Evolutionary conservation across 2,888 invertebrate genomes (phyloP), one percentile per base, ranked within the genome.

Genomic region (Exocentrus adspersus): DNA sequence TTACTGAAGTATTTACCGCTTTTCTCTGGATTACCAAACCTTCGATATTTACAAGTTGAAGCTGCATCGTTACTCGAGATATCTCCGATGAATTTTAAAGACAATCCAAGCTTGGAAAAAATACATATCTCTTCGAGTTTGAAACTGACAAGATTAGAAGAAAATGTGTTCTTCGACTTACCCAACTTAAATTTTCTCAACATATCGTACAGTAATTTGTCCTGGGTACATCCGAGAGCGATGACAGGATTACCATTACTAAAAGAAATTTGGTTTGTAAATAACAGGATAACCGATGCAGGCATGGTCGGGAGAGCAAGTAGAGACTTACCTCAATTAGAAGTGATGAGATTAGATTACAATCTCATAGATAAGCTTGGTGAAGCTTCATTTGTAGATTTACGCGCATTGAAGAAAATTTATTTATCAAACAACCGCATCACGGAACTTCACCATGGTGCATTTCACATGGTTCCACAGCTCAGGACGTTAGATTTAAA

Each of bases 341-440:
- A 91, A 52, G 86, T 87, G 20, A 80, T 95, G 28, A 66, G 90
- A 63, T 81, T 95, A 10, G 92, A 92, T 76, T 81, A 87, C 58
- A 95, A 95, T 78, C 82, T 85, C 21, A 89, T 94, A 54, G 89
- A 88, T 62, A 87, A 88, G 68, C 82, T 95, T 30, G 86, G 85
- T 30, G 93, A 93, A 82, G 93, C 90, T 0, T 89, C 92, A 0
- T 93, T 94, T 81, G 91, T 92, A 1, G 92, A 93, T 78, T 85
- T 93, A 65, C 88, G 91, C 0, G 86, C 89, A 75, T 80, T 94
- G 9, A 87, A 88, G 64, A 88, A 87, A 67, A 77, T 94, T 48
- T 87, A 88, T 62, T 78, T 93, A 43, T 88, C 92, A 6, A 87
- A 89, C 71, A 94, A 94, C 78, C 85, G 87, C 45, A 92, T 94